Evolutionary conservation across 2,113 vertebrate genomes (phyloP).

Genomic region (Cyanocitta stelleri): DNA sequence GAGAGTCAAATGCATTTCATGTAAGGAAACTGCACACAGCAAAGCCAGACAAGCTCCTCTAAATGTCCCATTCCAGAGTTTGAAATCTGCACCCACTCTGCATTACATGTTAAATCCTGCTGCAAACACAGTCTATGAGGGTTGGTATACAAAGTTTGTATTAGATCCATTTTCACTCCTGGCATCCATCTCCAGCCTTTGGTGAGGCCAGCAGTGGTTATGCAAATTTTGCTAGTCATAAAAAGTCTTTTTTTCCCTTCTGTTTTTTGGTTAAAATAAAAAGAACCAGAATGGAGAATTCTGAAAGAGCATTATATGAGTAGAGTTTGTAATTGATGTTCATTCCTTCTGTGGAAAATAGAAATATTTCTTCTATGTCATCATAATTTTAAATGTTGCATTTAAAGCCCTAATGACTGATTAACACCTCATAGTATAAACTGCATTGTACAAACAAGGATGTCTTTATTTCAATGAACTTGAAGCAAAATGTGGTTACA

Average conservation of each 20-base stretch:
- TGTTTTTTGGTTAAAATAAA: neutral
- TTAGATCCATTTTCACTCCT: neutral
- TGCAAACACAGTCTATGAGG: neutral
- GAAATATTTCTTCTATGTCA: neutral
- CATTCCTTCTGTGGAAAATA: neutral
- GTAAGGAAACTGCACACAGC: neutral
- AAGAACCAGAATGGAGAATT: neutral
- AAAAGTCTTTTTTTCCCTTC: neutral
- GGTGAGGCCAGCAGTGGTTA: neutral
- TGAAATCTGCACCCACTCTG: neutral
- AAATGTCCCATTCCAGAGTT: neutral
- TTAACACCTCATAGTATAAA: neutral
- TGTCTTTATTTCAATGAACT: neutral
- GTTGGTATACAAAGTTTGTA: neutral
- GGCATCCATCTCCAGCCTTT: neutral
- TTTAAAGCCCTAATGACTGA: neutral
- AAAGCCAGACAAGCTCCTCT: neutral
- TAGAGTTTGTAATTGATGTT: neutral
- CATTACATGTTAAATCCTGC: neutral
- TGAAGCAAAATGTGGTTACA: neutral
- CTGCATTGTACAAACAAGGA: neutral
- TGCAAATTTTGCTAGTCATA: neutral
- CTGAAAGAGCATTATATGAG: neutral
- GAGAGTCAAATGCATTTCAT: neutral
- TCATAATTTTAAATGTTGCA: neutral